Base-by-base conservation (phyloP, 2,888 invertebrate genomes). In the Clepsis dumicolana region DNA sequence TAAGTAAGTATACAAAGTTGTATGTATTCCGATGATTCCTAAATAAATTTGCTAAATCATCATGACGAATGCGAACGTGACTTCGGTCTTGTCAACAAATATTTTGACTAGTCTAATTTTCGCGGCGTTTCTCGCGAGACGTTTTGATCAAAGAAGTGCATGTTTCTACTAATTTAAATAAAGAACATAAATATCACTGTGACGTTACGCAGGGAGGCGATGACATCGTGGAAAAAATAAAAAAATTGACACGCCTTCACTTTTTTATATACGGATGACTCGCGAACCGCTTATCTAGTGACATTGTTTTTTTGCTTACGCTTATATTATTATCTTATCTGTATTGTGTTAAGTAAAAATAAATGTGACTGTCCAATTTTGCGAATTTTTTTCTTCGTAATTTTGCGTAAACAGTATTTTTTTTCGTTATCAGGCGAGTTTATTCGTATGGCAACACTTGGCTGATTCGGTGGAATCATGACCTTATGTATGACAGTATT, bases 261-360 rank as follows among this genome's bases (percentile, higher is more conserved):
- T 8, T 21, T 48, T 48, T 10, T 18, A 21, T 48, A 21, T 48
- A 48, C 10, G 48, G 21, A 48, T 48, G 48, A 48, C 21, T 48
- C 10, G 48, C 48, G 21, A 5, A 21, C 10, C 12, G 18, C 48
- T 48, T 48, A 48, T 48, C 48, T 12, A 7, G 21, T 48, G 2
- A 48, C 48, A 48, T 48, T 48, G 48, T 48, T 48, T 48, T 44
- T 48, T 21, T 21, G 48, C 48, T 48, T 48, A 48, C 21, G 12
- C 4, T 10, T 4, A n/a, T n/a, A n/a, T n/a, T n/a, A 12, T 12
- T 48, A 48, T 48, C 48, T 48, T 48, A 48, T 48, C 48, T n/a
- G 21, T 1, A 12, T 12, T 1, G 48, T 10, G 21, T 48, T 48
- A 21, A 48, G 21, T n/a, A n/a, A 21, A 48, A 48, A 48, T 21